These are phyloP conservation scores for Gobiocypris rarus DNA, from an alignment of 2,113 vertebrate genomes.

Conservation along the genomic window DNA sequence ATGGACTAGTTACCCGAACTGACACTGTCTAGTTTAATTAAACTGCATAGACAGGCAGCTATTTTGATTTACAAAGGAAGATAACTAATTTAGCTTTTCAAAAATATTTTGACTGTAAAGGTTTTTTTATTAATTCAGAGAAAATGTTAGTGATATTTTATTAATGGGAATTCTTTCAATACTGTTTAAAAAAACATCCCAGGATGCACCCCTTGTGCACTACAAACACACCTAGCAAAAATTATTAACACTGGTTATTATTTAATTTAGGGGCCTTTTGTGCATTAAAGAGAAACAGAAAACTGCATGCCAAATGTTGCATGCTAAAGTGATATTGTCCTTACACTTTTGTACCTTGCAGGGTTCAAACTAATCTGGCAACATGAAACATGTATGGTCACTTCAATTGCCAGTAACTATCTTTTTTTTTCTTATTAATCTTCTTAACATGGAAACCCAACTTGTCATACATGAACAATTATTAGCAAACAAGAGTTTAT, in stretches of 20 bases:
- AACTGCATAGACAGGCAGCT: not conserved
- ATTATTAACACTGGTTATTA: not conserved
- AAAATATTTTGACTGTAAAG: not conserved
- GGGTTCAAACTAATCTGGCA: not conserved
- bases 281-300: not conserved
- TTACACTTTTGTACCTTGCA: not conserved
- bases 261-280: not conserved
- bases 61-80: not conserved
- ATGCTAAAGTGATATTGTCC: not conserved
- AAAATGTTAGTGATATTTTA: not conserved
- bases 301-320: not conserved
- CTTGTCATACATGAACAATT: not conserved
- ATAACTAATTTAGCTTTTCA: not conserved
- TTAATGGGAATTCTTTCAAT: not conserved
- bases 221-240: not conserved
- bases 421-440: constrained; percentile 1
- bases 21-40: not conserved
- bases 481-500: constrained; percentile 21
- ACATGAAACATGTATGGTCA: not conserved
- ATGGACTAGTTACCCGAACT: not conserved
- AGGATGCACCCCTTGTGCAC: not conserved
- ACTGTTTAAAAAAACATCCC: not conserved
- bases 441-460: not conserved
- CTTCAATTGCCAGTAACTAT: not conserved
- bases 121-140: not conserved